A percentile compares a stretch with the other conserved stretches of the same genome.
Evolutionary conservation across 2,797 vertebrate genomes (phyloP).

Genomic region (Microctenopoma stevenorrisi): DNA sequence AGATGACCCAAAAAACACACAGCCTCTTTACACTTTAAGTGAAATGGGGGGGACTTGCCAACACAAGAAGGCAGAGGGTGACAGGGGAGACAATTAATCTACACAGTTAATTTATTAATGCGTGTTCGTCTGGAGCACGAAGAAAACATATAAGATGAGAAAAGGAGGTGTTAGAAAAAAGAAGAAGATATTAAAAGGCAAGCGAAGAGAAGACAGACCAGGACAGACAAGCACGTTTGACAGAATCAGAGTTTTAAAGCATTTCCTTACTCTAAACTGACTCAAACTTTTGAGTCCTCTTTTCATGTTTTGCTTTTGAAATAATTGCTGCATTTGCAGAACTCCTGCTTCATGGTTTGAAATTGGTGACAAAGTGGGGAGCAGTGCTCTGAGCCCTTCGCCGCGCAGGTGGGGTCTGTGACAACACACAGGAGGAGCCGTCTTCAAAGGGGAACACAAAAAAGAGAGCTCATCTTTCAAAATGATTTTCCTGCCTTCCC

Average conservation of each 20-base stretch:
- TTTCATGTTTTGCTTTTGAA: conserved; percentile 71
- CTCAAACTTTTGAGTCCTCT: conserved; percentile 59
- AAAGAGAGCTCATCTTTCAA: conserved; percentile 57
- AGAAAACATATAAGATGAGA: background rate
- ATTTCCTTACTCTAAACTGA: conserved; percentile 49
- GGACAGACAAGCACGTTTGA: conserved; percentile 22
- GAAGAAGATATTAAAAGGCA: conserved; percentile 17
- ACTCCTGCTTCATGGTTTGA: conserved; percentile 62
- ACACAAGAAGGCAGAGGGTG: conserved; percentile 32
- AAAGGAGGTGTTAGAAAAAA: conserved; percentile 17
- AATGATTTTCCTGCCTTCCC: conserved; percentile 50
- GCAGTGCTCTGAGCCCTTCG: conserved; percentile 55
- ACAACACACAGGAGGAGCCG: conserved; percentile 67
- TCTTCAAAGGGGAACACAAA: conserved; percentile 63
- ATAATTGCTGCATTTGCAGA: conserved; percentile 78
- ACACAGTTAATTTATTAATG: conserved; percentile 60
- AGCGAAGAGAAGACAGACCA: conserved; percentile 27
- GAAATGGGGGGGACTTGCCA: conserved; percentile 29
- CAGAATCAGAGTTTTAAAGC: conserved; percentile 46
- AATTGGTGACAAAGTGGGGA: conserved; percentile 77
- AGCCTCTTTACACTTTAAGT: conserved; percentile 51
- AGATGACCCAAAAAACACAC: conserved; percentile 72
- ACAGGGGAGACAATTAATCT: conserved; percentile 59
- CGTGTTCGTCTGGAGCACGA: conserved; percentile 37
- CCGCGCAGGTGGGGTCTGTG: conserved; percentile 63